Evolutionary conservation across 2,888 invertebrate genomes (phyloP).

Genomic region (Neoascia interrupta): DNA sequence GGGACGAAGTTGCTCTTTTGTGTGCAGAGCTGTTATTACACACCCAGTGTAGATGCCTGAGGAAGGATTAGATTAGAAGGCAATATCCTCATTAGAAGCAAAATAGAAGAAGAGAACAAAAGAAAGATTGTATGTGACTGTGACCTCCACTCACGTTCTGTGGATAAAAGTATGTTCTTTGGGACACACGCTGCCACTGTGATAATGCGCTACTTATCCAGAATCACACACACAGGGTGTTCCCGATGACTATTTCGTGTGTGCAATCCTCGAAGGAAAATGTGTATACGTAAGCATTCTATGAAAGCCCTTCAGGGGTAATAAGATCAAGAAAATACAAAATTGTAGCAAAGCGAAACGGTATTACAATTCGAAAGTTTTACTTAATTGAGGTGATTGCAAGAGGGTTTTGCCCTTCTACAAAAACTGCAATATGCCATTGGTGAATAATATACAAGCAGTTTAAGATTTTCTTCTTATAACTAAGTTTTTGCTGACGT

Average conservation of each 20-base stretch:
- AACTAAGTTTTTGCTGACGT: too few species aligned
- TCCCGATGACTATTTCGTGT: constrained; percentile 14
- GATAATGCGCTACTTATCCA: constrained; percentile 36
- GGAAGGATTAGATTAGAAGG: constrained; percentile 62
- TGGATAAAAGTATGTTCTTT: constrained; percentile 40
- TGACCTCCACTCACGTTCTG: constrained; percentile 16
- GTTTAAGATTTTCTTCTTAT: too few species aligned
- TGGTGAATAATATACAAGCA: too few species aligned
- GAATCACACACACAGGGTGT: constrained; percentile 21
- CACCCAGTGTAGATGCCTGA: constrained; percentile 29
- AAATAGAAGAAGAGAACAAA: constrained; percentile 24
- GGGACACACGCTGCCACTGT: constrained; percentile 32
- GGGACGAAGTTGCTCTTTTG: constrained; percentile 18
- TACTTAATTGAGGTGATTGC: too few species aligned
- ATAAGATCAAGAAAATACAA: constrained; percentile 8
- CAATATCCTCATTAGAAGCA: constrained; percentile 63
- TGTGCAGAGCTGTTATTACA: constrained; percentile 33
- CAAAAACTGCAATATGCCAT: background rate
- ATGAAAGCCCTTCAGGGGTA: background rate
- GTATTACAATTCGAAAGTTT: too few species aligned
- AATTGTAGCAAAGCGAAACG: too few species aligned
- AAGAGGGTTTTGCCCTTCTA: background rate
- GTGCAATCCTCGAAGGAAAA: too few species aligned
- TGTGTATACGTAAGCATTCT: background rate
- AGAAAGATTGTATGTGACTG: background rate